Evolutionary conservation across 1,140 invertebrate species (phyloP).

Genomic region (Trichonephila clavipes): DNA sequence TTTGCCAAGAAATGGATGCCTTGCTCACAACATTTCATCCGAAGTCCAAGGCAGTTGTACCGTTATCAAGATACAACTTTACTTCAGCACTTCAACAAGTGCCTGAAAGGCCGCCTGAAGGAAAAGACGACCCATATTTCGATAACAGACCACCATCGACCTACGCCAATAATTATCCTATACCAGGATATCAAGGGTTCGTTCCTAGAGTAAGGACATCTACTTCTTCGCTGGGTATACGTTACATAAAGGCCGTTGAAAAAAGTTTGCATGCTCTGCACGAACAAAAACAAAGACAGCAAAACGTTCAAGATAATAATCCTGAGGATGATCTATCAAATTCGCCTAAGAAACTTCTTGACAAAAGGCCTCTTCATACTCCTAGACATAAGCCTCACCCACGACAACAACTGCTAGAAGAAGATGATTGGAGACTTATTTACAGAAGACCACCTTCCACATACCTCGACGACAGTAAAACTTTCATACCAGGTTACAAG

Average conservation of each 20-base stretch:
- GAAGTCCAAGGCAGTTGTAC: constrained; percentile 37
- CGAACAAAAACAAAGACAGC: constrained; percentile 17
- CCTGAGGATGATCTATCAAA: constrained; percentile 24
- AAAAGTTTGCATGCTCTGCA: constrained; percentile 61
- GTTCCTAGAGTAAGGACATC: constrained; percentile 70
- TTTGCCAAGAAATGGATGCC: constrained; percentile 69
- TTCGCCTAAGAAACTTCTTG: constrained; percentile 60
- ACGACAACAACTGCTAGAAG: constrained; percentile 41
- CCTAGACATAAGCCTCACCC: constrained; percentile 61
- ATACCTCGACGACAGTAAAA: constrained; percentile 44
- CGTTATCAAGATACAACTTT: constrained; percentile 50
- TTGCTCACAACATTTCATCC: constrained; percentile 66
- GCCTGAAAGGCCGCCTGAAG: constrained; percentile 18
- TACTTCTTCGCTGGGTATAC: constrained; percentile 64
- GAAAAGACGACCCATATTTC: constrained; percentile 64
- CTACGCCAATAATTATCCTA: constrained; percentile 70
- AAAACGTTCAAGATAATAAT: neutral
- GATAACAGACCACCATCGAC: constrained; percentile 71
- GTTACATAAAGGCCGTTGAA: constrained; percentile 71
- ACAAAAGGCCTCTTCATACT: constrained; percentile 69
- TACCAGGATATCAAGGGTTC: constrained; percentile 72
- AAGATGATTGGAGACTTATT: constrained; percentile 66
- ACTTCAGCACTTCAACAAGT: constrained; percentile 60
- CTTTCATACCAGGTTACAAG: constrained; percentile 69
- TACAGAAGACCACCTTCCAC: constrained; percentile 72